phyloP scores from a whole-genome alignment of 2,113 vertebrate species.

The Eubucco bourcierii region DNA sequence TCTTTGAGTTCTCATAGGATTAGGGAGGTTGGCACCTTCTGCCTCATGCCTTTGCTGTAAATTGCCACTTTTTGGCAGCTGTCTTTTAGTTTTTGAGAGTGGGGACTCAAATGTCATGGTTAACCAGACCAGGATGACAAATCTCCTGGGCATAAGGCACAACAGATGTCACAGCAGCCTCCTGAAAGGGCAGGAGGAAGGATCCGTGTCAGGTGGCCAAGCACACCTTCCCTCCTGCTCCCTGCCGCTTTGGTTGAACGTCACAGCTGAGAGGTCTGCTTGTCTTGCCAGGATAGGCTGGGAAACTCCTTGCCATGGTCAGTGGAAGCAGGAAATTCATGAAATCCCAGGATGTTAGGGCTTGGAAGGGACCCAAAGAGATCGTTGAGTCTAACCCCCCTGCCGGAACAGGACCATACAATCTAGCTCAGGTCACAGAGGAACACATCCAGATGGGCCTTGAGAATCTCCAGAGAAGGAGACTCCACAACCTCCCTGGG shows the following conservation, averaged over 20 bases:
- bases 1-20: accelerated
- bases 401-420: too few species aligned
- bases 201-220: accelerated
- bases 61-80: background rate
- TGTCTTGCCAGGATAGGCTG: background rate
- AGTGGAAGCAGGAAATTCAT: background rate
- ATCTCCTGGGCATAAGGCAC: background rate
- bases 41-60: background rate
- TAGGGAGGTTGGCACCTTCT: background rate
- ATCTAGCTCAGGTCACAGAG: too few species aligned
- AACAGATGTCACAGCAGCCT: background rate
- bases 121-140: background rate
- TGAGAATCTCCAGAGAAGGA: too few species aligned
- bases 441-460: too few species aligned
- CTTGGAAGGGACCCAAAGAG: too few species aligned
- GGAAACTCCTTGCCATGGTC: background rate
- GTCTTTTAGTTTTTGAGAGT: background rate
- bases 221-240: background rate
- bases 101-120: background rate
- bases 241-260: accelerated
- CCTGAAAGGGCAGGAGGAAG: background rate
- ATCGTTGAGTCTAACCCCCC: too few species aligned
- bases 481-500: too few species aligned
- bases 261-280: background rate
- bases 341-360: background rate